Base-by-base conservation (phyloP, 2,113 vertebrate genomes). In the Limnothrissa miodon region DNA sequence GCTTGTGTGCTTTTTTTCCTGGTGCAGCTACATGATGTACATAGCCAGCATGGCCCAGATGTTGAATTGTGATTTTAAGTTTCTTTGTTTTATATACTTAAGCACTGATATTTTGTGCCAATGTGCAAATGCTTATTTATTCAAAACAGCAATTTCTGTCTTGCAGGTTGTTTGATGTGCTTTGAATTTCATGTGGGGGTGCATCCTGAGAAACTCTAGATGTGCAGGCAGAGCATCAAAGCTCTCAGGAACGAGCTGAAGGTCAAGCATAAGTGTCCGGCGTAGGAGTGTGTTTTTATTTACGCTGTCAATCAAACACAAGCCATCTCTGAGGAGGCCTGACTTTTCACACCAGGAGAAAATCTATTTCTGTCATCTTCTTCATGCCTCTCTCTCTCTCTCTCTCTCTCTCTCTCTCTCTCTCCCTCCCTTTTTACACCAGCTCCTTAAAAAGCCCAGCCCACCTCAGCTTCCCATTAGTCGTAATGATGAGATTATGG, bases 251-350 rank as follows among this genome's bases (percentile, higher is more conserved):
- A 74, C 5, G 66, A 36, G 33, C 15, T 74, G 66, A 74, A 39
- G 66, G 66, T 74, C 66, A 74, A 33, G 45, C 51, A 81, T 25
- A 21, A 45, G 44, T 46, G 78, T 81, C 45, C 42, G 42, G 42
- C 42, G 42, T 81, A n/a, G 53, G 80, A 29, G 80, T 81, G 80
- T 56, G 46, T 81, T 48, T 51, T 21, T 36, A 33, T 33, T 39
- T 53, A 17, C 21, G 42, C 4, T 15, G 23, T 13, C 44, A 10
- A 81, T 23, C 25, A 74, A 74, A 74, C 66, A 74, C 13, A 33
- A 74, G 66, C 29, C 25, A 66, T 33, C 29, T 39, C 29, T 39
- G 25, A 56, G 21, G 66, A 3, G 66, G 3, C 66, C 33, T 74
- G 66, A 74, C 29, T 36, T 36, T 39, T 36, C 66, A 74, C 33